Percentiles rank a stretch among this genome's conserved stretches.
Evolutionary conservation across 2,113 vertebrate species (phyloP).

Genomic region (Budorcas taxicolor): DNA sequence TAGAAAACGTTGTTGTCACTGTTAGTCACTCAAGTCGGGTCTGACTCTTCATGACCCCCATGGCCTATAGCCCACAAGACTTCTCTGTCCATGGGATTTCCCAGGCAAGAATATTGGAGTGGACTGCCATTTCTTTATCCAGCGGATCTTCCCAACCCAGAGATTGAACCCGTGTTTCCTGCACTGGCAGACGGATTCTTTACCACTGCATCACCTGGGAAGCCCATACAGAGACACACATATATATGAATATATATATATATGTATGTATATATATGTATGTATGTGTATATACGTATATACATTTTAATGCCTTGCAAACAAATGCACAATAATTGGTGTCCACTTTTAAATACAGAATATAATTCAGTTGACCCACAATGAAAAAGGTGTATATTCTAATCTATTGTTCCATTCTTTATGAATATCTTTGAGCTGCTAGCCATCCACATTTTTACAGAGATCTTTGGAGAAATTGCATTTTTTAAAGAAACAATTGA

Average conservation of each 20-base stretch:
- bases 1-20: not conserved
- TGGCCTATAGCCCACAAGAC: not conserved
- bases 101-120: not conserved
- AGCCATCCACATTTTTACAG: not conserved
- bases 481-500: not conserved
- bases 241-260: not conserved
- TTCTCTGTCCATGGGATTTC: not conserved
- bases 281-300: no score
- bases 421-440: not conserved
- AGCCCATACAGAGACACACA: not conserved
- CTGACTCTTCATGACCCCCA: not conserved
- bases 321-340: not conserved
- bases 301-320: not conserved
- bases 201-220: not conserved
- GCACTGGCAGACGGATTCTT: not conserved
- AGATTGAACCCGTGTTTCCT: not conserved
- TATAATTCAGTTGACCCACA: not conserved
- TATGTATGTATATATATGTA: fast-evolving
- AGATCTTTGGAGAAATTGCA: not conserved
- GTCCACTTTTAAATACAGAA: not conserved
- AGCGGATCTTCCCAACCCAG: not conserved
- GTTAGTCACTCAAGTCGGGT: not conserved
- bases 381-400: not conserved
- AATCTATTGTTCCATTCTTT: not conserved
- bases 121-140: not conserved